phyloP scores from a whole-genome alignment of 2,797 vertebrate genomes.

The Smutsia gigantea region DNA sequence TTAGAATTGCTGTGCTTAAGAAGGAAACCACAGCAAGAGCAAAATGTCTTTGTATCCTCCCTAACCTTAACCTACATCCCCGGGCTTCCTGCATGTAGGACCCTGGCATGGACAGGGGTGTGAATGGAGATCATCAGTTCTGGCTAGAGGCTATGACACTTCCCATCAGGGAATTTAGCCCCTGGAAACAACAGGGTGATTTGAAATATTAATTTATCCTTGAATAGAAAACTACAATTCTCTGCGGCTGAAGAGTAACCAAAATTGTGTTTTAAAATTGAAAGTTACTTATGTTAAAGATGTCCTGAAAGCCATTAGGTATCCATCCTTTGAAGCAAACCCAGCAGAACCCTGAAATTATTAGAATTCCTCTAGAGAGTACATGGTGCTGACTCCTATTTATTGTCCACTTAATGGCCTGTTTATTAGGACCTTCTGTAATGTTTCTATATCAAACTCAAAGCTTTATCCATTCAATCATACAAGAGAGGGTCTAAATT shows the following conservation, averaged over 20 bases:
- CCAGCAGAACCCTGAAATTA: neutral
- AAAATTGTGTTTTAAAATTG: conserved; percentile 53
- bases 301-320: neutral
- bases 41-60: neutral
- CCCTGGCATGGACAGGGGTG: neutral
- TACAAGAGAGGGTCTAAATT: neutral
- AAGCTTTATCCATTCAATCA: neutral
- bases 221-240: conserved; percentile 12
- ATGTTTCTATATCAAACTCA: neutral
- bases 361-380: conserved; percentile 2
- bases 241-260: neutral
- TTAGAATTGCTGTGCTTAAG: neutral
- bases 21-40: neutral
- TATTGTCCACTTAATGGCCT: neutral
- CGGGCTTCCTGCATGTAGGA: neutral
- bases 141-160: neutral
- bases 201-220: neutral
- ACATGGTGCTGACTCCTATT: neutral
- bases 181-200: neutral
- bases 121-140: neutral
- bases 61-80: neutral
- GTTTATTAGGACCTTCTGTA: neutral
- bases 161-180: neutral
- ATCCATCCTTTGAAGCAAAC: conserved; percentile 18
- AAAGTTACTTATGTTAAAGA: conserved; percentile 44